Conservation (phyloP, 2,888 invertebrate species). For the Ethmia dodecea region DNA sequence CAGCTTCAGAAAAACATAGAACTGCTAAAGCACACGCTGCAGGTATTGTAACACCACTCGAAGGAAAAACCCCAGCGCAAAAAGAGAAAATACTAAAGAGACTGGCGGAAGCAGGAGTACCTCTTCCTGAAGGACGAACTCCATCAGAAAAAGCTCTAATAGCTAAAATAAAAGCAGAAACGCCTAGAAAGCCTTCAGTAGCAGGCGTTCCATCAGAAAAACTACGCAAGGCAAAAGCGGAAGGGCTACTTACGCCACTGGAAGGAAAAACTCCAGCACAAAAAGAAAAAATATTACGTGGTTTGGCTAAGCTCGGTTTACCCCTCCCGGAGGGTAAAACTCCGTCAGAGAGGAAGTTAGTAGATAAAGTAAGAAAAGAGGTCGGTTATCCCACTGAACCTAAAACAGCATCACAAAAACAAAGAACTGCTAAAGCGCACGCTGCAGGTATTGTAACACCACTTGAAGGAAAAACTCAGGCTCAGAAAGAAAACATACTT, state of each 20-base stretch:
- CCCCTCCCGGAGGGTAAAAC: constrained; percentile 10
- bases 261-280: constrained; percentile 14
- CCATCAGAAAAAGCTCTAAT: constrained; percentile 16
- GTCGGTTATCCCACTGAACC: constrained; percentile 29
- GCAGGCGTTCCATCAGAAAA: constrained; percentile 22
- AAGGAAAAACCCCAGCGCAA: constrained; percentile 23
- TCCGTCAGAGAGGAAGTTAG: constrained; percentile 14
- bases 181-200: constrained; percentile 16
- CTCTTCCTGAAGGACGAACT: constrained; percentile 28
- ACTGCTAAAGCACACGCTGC: constrained; percentile 21
- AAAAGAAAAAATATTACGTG: constrained; percentile 19
- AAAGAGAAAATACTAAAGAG: constrained; percentile 16
- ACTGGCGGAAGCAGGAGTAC: constrained; percentile 16
- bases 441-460: constrained; percentile 20
- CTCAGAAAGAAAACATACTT: constrained; percentile 25
- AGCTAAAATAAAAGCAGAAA: constrained; percentile 19
- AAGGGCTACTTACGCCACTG: constrained; percentile 16
- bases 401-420: constrained; percentile 18
- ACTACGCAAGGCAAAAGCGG: constrained; percentile 6
- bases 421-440: constrained; percentile 23
- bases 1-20: constrained; percentile 18
- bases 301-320: constrained; percentile 14
- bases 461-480: constrained; percentile 21
- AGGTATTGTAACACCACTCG: constrained; percentile 15
- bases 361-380: constrained; percentile 22